Base-by-base conservation (phyloP, 37 sponge, comb jelly and placozoan genomes). In the Axinella damicornis region DNA sequence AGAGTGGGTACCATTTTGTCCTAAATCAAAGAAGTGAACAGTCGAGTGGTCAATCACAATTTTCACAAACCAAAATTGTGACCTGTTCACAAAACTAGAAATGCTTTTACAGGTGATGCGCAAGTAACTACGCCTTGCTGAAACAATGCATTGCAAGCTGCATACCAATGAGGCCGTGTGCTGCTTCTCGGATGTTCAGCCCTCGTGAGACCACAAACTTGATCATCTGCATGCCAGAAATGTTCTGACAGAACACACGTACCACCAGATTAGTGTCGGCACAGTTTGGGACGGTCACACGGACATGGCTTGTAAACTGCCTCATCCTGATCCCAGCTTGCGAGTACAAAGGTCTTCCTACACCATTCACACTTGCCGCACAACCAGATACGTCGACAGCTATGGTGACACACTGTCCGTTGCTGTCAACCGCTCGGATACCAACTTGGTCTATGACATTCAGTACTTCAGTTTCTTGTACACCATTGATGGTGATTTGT, bases 271-370 rank as follows among this genome's bases (percentile, higher is more conserved):
- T 32, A 14, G 30, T 40, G 38, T 81, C 71, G 30, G 40, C 52
- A 76, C 85, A 84, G 76, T 84, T 84, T 1, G 85, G 85, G 11
- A 84, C 85, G 0, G 27, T 24, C 0, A 84, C 46, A 5, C 65
- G 24, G 0, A 76, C 82, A 73, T 39, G 34, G 38, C 14, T 61
- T 27, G 40, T 13, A 40, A 65, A 74, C 37, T 20, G 18, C 2
- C 73, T 35, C 18, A 73, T 65, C 20, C 36, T 52, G 6, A 74
- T 38, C 4, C 36, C 57, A 37, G 25, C 39, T 52, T 33, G 46
- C 5, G 19, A 0, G 4, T 35, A 34, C 27, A 28, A 16, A 20
- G 62, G 5, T 2, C n/a, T 2, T 27, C 13, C 2, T 5, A 61
- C 62, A 2, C 25, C 25, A 61, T 61, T 25, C n/a, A 61, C 25